Percentiles rank a stretch among this genome's conserved stretches.
phyloP scores from a whole-genome alignment of 2,113 vertebrate genomes.

The Ivindomyrus marchei region DNA sequence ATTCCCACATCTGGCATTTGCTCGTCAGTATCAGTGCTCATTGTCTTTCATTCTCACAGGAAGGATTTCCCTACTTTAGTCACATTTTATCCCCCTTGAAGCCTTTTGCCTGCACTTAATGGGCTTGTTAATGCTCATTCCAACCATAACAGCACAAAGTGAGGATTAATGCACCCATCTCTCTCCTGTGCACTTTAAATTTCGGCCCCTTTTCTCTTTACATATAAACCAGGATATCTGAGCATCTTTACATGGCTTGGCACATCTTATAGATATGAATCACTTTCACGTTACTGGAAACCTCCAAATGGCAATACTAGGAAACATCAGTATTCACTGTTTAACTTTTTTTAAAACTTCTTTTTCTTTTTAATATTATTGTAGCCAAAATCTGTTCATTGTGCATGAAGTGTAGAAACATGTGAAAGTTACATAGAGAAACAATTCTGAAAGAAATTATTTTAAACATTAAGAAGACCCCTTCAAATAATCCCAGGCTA shows the following conservation, averaged over 20 bases:
- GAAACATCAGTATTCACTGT: not conserved
- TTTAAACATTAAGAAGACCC: not conserved
- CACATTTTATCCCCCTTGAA: conserved; percentile 37
- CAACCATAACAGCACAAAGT: conserved; percentile 27
- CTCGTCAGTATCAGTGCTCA: not conserved
- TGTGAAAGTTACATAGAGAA: not conserved
- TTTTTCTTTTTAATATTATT: not conserved
- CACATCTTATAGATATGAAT: not conserved
- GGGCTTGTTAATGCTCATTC: conserved; percentile 37
- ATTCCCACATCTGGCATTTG: not conserved
- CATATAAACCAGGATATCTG: not conserved
- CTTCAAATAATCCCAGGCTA: not conserved
- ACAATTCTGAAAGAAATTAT: not conserved
- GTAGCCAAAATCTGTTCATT: not conserved
- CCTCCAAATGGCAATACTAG: not conserved
- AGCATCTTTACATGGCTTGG: not conserved
- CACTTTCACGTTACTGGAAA: not conserved
- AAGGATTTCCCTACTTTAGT: conserved; percentile 30
- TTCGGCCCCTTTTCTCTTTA: not conserved
- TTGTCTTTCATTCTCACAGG: not conserved
- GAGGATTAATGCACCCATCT: conserved; percentile 26
- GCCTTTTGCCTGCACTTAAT: conserved; percentile 28
- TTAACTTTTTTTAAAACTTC: not conserved
- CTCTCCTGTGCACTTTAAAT: not conserved
- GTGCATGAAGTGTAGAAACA: not conserved